Conservation (phyloP, 2,113 vertebrate species). For the human (Homo sapiens) region GRCh38 chr9:24758501-24759000, state of each 20-base stretch:
- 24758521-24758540: not conserved
- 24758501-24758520: not conserved
- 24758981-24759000: not conserved
- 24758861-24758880: no score
- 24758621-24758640: not conserved
- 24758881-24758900: no score
- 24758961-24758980: no score
- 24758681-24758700: not conserved
- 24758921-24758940: no score
- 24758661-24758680: not conserved
- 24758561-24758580: not conserved
- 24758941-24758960: no score
- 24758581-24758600: not conserved
- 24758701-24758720: not conserved
- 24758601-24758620: not conserved
- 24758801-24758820: not conserved
- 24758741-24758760: not conserved
- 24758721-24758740: not conserved
- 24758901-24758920: no score
- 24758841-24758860: no score
- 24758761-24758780: not conserved
- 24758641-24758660: not conserved
- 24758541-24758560: not conserved
- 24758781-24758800: accelerated
- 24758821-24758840: not conserved